Evolutionary conservation across 2,797 vertebrate species (phyloP).

Genomic region (Enteromius treurensis): DNA sequence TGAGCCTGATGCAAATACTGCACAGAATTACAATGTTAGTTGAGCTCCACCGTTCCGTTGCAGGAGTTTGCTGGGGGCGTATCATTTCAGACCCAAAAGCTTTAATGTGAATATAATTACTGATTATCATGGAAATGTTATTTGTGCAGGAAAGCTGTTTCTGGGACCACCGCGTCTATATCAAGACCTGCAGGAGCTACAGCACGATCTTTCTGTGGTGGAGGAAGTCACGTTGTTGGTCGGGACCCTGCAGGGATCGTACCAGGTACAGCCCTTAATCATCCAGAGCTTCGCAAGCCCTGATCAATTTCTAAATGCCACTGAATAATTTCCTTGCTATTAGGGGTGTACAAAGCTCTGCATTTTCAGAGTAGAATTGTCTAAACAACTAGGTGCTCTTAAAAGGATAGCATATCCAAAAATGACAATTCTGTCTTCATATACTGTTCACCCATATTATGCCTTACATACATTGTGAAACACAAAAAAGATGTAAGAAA

Average conservation of each 20-base stretch:
- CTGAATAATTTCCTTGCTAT: background rate
- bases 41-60: background rate
- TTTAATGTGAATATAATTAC: constrained; percentile 29
- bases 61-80: background rate
- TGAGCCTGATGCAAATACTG: constrained; percentile 27
- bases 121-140: constrained; percentile 33
- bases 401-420: background rate
- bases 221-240: constrained; percentile 88
- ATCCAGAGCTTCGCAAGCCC: background rate
- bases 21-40: constrained; percentile 36
- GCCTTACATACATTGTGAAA: background rate
- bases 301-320: constrained; percentile 4
- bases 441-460: background rate
- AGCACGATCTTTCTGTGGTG: constrained; percentile 88
- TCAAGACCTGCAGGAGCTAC: constrained; percentile 89
- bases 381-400: background rate
- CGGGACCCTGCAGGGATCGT: constrained; percentile 86
- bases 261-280: constrained; percentile 79
- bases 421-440: background rate
- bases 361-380: background rate
- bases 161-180: constrained; percentile 87
- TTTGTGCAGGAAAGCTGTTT: constrained; percentile 80
- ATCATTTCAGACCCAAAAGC: constrained; percentile 22
- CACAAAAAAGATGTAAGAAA: background rate
- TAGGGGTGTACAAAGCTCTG: background rate